A percentile compares a stretch with the other conserved stretches of the same genome.
Evolutionary conservation across 2,113 vertebrate species (phyloP).

Genomic region (Pionites leucogaster): DNA sequence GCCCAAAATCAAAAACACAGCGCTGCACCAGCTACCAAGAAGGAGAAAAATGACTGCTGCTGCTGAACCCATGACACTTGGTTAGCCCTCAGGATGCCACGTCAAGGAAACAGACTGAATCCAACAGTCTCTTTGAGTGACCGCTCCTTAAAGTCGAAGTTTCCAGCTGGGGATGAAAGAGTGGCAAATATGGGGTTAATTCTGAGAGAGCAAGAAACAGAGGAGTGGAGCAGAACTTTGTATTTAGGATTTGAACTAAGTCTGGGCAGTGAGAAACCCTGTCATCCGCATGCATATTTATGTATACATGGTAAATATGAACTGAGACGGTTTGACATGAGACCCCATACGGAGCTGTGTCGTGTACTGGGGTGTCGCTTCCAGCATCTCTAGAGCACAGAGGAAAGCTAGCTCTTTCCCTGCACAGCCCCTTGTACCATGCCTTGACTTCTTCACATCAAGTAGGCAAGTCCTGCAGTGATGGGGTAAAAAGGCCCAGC

Average conservation of each 20-base stretch:
- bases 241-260: neutral
- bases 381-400: neutral
- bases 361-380: neutral
- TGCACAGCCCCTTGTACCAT: neutral
- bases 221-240: neutral
- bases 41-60: neutral
- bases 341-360: neutral
- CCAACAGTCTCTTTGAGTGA: neutral
- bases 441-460: neutral
- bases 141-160: neutral
- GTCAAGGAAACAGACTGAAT: neutral
- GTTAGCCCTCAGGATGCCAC: neutral
- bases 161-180: neutral
- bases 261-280: neutral
- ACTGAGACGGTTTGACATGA: neutral
- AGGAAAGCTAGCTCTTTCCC: neutral
- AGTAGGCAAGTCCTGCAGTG: neutral
- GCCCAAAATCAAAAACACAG: neutral
- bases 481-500: neutral
- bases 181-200: neutral
- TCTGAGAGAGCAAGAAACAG: neutral
- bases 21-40: neutral
- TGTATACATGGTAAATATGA: neutral
- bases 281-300: rapidly evolving
- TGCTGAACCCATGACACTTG: neutral